Percentiles rank a stretch among this genome's conserved stretches.
Conservation (phyloP, 1,140 invertebrate genomes). For the Drosophila prosaltans region DNA sequence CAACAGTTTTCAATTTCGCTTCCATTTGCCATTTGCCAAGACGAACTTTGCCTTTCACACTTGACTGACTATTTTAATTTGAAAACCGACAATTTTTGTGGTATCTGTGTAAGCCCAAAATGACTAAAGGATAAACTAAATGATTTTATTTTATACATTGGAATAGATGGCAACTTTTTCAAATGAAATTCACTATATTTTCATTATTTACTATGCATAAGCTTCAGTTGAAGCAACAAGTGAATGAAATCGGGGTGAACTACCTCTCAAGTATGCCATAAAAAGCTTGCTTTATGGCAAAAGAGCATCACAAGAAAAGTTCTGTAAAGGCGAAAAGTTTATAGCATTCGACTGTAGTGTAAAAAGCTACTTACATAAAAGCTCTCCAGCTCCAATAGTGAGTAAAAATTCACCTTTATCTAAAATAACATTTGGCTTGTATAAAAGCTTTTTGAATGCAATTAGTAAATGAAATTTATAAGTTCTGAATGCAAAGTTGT, state of each 20-base stretch:
- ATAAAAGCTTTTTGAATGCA: neutral
- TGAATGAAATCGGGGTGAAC: neutral
- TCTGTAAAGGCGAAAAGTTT: neutral
- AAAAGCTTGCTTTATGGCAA: neutral
- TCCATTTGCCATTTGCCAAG: constrained; percentile 24
- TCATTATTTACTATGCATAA: neutral
- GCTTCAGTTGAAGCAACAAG: neutral
- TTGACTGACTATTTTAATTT: constrained; percentile 71
- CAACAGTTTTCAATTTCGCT: constrained; percentile 68
- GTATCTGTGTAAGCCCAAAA: neutral
- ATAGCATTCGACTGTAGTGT: too few relatives aligned
- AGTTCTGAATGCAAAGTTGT: too few relatives aligned
- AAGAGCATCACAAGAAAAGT: neutral
- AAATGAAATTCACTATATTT: neutral
- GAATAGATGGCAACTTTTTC: neutral
- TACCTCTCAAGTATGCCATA: neutral
- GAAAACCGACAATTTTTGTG: constrained; percentile 57
- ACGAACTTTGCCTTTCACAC: constrained; percentile 59
- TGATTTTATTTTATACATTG: neutral
- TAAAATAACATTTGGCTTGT: neutral
- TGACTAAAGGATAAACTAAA: neutral
- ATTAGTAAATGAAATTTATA: neutral
- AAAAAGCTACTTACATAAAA: neutral
- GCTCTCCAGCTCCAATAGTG: neutral
- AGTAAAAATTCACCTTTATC: too few relatives aligned